Base-by-base conservation (phyloP, 2,113 vertebrate genomes). In the Prionailurus bengalensis region DNA sequence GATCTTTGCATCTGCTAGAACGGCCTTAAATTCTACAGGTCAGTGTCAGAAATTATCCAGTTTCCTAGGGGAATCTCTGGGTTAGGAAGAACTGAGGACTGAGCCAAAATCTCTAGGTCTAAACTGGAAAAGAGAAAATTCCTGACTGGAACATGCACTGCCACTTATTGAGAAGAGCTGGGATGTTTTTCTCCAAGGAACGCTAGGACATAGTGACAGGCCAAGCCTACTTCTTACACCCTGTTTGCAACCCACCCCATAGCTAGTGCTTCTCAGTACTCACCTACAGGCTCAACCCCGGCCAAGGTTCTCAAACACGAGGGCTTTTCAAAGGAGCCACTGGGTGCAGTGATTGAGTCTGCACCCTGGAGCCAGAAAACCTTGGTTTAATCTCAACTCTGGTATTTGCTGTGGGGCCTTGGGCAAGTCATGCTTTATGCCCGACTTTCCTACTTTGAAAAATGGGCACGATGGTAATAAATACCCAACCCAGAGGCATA, bases 391-490 rank as follows among this genome's bases (percentile, higher is more conserved):
- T 33, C 27, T 68, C 15, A 82, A 29, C 39, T 82, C 73, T 90
- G 36, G 23, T 12, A 61, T 23, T 92, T 91, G 27, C 31, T 71
- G 21, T 70, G 53, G 58, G 29, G 74, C 85, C 29, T 27, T 66
- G 39, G 74, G 17, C 78, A 84, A 96, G 53, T 82, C 58, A 48
- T 53, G 86, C 58, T 93, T 58, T 63, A 70, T 91, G 29, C 53
- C 74, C 86, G 55, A 80, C 48, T 92, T 95, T 95, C 53, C n/a
- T 81, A 7, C 33, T 85, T 55, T 92, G 82, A 93, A 70, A 97
- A 95, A 63, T 78, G 58, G 53, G 14, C 42, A 36, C 16, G 4
- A 39, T 84, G 36, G 53, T 55, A 84, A 74, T 15, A 73, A 73
- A 42, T 53, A 33, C 19, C 45, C 71, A 33, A n/a, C 16, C 48